Base-by-base conservation (phyloP, 2,797 vertebrate species). In the Columba guinea region DNA sequence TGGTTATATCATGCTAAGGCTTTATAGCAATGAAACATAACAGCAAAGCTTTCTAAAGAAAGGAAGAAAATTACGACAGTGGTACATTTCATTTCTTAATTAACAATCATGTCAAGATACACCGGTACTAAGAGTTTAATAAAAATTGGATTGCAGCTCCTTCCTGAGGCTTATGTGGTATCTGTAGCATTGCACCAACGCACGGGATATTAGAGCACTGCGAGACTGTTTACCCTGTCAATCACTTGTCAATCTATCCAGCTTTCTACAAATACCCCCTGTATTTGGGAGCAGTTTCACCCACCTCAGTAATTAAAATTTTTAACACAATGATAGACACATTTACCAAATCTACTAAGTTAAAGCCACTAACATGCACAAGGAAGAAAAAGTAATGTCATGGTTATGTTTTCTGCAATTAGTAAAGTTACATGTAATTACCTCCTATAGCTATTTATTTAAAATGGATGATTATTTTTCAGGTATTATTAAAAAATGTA, bases 181-280 rank as follows among this genome's bases (percentile, higher is more conserved):
- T 93, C 93, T 90, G 58, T 11, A 96, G 89, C 64, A 95, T 22
- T 95, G 83, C 90, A 82, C 84, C 93, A 83, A 87, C 94, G 94
- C 89, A 90, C 7, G 90, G 88, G 86, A 95, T 95, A 97, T 94
- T 84, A 97, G 97, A 97, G 94, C 88, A 97, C 91, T 81, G 82
- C 37, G 62, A 84, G 95, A 95, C 79, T 98, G 96, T 98, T 98
- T 97, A 97, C 96, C 67, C 68, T 96, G 96, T 95, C 98, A 97
- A 94, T 98, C 98, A 98, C 70, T 86, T 97, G 97, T 97, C 98
- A 98, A 41, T 97, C 96, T 89, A 90, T 32, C 68, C 53, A 87
- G 87, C 68, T 91, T 95, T 97, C 87, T 95, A 95, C 97, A 98
- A 98, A 97, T 76, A 97, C 28, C 30, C 62, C 95, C 89, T 96